Evolutionary conservation across 1,140 invertebrate species (phyloP).

Genomic region (Trichoplusia ni): DNA sequence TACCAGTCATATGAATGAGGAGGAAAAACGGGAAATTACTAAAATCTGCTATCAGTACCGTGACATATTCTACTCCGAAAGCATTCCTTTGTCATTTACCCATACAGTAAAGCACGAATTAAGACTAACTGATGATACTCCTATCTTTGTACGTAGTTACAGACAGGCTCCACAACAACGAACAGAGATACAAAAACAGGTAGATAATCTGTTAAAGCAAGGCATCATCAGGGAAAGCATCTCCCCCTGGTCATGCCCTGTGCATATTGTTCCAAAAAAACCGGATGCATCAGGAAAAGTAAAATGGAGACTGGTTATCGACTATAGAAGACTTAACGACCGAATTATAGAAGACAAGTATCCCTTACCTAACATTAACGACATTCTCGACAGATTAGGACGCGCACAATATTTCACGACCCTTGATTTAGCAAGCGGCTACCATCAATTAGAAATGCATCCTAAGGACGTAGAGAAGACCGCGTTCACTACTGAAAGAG

Average conservation of each 20-base stretch:
- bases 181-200: slow-evolving; percentile 44
- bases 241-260: slow-evolving; percentile 44
- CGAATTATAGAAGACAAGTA: slow-evolving; percentile 72
- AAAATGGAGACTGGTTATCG: slow-evolving; percentile 51
- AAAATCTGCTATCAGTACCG: slow-evolving; percentile 1
- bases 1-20: slow-evolving; percentile 3
- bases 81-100: neutral
- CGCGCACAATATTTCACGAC: slow-evolving; percentile 56
- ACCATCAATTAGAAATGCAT: slow-evolving; percentile 76
- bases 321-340: slow-evolving; percentile 65
- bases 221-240: slow-evolving; percentile 42
- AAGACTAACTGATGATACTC: slow-evolving; percentile 6
- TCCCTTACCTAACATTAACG: slow-evolving; percentile 79
- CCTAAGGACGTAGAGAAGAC: slow-evolving; percentile 69
- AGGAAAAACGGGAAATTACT: slow-evolving; percentile 7
- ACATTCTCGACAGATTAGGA: slow-evolving; percentile 69
- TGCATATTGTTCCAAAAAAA: slow-evolving; percentile 52
- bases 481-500: slow-evolving; percentile 63
- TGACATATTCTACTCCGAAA: neutral
- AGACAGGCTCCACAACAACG: slow-evolving; percentile 37
- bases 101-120: slow-evolving; percentile 8
- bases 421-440: slow-evolving; percentile 70
- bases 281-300: slow-evolving; percentile 36
- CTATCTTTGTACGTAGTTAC: slow-evolving; percentile 6
- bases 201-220: slow-evolving; percentile 41